Evolutionary conservation across 2,888 invertebrate genomes (phyloP).

Genomic region (Parnassius orleans): DNA sequence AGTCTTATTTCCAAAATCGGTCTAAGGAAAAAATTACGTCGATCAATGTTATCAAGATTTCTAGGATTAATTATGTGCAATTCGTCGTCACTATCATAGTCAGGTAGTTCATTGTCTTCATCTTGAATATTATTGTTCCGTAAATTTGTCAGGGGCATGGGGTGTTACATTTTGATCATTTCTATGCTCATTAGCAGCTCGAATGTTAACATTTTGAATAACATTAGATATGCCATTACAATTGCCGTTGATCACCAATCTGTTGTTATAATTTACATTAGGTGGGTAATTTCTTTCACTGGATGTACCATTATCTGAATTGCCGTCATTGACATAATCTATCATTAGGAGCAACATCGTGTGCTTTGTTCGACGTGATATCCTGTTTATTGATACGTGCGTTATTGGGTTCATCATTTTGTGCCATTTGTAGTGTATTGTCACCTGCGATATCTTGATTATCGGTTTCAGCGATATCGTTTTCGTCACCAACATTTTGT

Average conservation of each 20-base stretch:
- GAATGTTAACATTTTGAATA: not conserved
- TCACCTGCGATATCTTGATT: too few relatives aligned
- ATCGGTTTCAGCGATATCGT: too few relatives aligned
- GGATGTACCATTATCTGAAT: not conserved
- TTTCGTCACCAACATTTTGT: too few relatives aligned
- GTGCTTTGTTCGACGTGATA: not conserved
- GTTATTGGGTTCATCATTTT: not conserved
- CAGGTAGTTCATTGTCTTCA: constrained; percentile 1
- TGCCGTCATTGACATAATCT: not conserved
- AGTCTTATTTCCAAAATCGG: constrained; percentile 1
- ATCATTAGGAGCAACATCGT: not conserved
- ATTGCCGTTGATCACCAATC: too few relatives aligned
- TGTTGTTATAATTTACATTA: too few relatives aligned
- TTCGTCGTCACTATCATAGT: constrained; percentile 4
- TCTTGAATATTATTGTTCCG: not conserved
- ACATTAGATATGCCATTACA: not conserved
- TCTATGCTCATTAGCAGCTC: not conserved
- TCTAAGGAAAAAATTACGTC: not conserved
- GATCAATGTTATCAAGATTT: not conserved
- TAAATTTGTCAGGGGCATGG: not conserved
- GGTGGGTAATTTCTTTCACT: too few relatives aligned
- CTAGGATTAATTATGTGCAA: not conserved
- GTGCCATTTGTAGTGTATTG: not conserved
- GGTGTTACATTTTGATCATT: not conserved
- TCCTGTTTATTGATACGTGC: not conserved